A percentile compares a stretch with the other conserved stretches of the same genome.
These are phyloP conservation scores for Regulus satrapa DNA, from an alignment of 2,113 vertebrate genomes.

Conservation along the genomic window DNA sequence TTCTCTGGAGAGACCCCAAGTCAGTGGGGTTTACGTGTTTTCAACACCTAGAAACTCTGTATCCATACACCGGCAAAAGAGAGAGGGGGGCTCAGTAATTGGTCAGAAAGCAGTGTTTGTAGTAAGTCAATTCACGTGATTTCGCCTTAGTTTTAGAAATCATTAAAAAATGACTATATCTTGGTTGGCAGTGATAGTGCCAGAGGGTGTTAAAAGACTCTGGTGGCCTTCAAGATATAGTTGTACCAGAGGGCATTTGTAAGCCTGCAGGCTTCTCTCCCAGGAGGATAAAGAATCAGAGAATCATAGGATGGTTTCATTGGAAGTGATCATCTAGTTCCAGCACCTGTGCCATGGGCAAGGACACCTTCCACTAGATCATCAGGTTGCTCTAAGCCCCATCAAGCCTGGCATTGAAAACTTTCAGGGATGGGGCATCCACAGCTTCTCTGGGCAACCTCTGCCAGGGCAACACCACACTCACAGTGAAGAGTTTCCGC, in stretches of 20 bases:
- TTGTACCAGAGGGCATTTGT: background rate
- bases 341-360: background rate
- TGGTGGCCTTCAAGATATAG: background rate
- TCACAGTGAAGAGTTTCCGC: background rate
- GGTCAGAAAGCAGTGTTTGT: background rate
- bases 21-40: background rate
- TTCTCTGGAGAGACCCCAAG: background rate
- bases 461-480: background rate
- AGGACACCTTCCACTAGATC: background rate
- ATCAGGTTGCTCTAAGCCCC: background rate
- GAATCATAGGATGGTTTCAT: background rate
- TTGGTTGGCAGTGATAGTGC: background rate
- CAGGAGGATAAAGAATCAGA: background rate
- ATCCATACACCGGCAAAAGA: background rate
- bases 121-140: background rate
- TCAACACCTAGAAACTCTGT: background rate
- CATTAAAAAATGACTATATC: background rate
- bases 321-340: background rate
- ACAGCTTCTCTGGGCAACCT: background rate
- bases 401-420: background rate
- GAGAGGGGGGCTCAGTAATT: background rate
- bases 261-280: background rate
- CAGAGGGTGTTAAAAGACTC: background rate
- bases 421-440: background rate
- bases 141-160: background rate